phyloP scores from a whole-genome alignment of 2,113 vertebrate genomes.

The Argyrosomus japonicus region DNA sequence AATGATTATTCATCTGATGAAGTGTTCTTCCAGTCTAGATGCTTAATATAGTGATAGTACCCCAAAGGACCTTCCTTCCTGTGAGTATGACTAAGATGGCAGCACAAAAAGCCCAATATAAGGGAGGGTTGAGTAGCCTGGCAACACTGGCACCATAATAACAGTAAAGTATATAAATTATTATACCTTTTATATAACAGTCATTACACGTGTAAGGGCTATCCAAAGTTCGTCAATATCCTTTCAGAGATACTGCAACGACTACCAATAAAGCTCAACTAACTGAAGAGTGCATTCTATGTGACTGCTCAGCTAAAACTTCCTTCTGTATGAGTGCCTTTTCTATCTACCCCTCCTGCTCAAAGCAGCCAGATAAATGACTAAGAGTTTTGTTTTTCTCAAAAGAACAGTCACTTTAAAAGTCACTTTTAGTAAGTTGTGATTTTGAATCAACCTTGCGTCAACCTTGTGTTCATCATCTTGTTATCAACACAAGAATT shows the following conservation, averaged over 20 bases:
- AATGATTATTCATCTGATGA: not conserved
- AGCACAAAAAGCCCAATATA: not conserved
- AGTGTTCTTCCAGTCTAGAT: not conserved
- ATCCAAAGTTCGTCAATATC: constrained; percentile 11
- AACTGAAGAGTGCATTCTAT: not conserved
- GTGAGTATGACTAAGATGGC: constrained; percentile 1
- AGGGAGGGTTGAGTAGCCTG: not conserved
- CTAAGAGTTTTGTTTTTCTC: not conserved
- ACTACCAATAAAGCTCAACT: constrained; percentile 9
- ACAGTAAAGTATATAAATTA: not conserved
- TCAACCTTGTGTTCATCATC: not conserved
- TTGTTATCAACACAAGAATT: not conserved
- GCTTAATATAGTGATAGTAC: constrained; percentile 6
- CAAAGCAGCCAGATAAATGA: constrained; percentile 15
- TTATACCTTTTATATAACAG: constrained; percentile 7
- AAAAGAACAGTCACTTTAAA: not conserved
- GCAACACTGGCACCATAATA: constrained; percentile 7
- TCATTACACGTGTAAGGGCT: not conserved
- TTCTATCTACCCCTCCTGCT: constrained; percentile 9
- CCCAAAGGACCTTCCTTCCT: constrained; percentile 7
- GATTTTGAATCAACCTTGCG: constrained; percentile 16
- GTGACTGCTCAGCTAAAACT: constrained; percentile 8
- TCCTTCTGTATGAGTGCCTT: not conserved
- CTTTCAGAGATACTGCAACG: not conserved
- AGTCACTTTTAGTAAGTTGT: constrained; percentile 29